Conservation (phyloP, 2,888 invertebrate species). For the Serripes groenlandicus region DNA sequence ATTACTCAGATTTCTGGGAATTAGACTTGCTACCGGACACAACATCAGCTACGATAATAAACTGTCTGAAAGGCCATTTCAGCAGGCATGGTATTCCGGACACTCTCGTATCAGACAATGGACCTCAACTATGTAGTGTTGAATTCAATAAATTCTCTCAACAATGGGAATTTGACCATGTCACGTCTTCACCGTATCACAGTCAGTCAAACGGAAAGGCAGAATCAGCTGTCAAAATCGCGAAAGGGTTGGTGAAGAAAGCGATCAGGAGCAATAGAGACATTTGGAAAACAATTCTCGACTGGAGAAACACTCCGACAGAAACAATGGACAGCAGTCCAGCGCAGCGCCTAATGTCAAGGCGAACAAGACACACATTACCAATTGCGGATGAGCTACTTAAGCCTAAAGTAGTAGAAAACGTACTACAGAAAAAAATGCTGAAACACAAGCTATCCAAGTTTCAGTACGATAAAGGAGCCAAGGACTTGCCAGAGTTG, state of each 20-base stretch:
- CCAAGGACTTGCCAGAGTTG: neutral
- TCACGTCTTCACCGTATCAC: too few relatives aligned
- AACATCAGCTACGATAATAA: constrained; percentile 38
- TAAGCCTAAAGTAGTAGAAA: constrained; percentile 29
- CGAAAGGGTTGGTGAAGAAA: constrained; percentile 24
- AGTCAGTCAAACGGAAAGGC: constrained; percentile 54
- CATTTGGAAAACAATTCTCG: constrained; percentile 30
- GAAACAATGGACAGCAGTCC: constrained; percentile 53
- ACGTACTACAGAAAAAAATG: constrained; percentile 3
- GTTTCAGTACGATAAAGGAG: too few relatives aligned
- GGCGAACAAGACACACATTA: constrained; percentile 46
- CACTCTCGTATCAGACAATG: constrained; percentile 47
- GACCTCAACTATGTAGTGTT: constrained; percentile 42
- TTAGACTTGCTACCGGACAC: constrained; percentile 25
- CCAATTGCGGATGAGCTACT: constrained; percentile 24
- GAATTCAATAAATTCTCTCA: constrained; percentile 30
- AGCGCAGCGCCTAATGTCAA: constrained; percentile 54
- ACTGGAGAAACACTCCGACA: constrained; percentile 60
- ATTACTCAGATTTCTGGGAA: constrained; percentile 49
- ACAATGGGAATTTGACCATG: constrained; percentile 23
- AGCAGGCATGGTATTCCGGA: constrained; percentile 56
- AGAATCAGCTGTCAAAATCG: constrained; percentile 22
- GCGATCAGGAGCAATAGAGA: too few relatives aligned
- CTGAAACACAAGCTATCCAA: neutral
- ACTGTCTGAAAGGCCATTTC: constrained; percentile 49